These are phyloP conservation scores for Aphodius sticticus DNA, from an alignment of 2,888 invertebrate genomes.

Conservation along the genomic window DNA sequence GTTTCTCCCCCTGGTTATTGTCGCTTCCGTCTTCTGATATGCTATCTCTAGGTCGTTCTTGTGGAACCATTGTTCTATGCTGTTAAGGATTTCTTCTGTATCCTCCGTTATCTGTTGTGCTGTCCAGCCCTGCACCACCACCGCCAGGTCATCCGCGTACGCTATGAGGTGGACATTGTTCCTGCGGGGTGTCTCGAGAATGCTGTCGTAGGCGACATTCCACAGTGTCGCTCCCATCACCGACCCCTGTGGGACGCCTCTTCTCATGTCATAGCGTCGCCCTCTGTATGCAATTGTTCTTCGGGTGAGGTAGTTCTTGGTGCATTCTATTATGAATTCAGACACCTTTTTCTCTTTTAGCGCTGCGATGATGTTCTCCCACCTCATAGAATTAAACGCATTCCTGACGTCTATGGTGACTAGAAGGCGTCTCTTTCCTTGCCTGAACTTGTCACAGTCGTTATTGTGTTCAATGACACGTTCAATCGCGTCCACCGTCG, in stretches of 20 bases:
- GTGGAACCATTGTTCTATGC: background rate
- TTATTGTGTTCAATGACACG: background rate
- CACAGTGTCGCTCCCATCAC: background rate
- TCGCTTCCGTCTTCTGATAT: background rate
- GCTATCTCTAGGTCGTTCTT: background rate
- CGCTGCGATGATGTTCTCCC: constrained; percentile 6
- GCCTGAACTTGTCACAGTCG: background rate
- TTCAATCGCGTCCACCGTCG: background rate
- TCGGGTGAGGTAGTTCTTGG: constrained; percentile 9
- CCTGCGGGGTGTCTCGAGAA: background rate
- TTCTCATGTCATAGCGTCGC: background rate
- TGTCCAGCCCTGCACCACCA: background rate
- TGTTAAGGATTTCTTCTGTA: background rate
- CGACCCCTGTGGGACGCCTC: constrained; percentile 24
- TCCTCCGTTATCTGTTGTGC: background rate
- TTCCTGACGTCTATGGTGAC: constrained; percentile 20
- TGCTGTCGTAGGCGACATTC: background rate
- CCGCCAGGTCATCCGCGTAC: constrained; percentile 28
- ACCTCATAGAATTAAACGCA: constrained; percentile 14
- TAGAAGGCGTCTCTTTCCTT: background rate
- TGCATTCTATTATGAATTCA: background rate
- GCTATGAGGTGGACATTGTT: background rate
- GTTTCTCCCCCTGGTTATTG: background rate
- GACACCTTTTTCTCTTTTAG: background rate
- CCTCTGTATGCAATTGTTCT: background rate